Conservation (phyloP, 2,888 invertebrate genomes). For the Orchestes rusci region DNA sequence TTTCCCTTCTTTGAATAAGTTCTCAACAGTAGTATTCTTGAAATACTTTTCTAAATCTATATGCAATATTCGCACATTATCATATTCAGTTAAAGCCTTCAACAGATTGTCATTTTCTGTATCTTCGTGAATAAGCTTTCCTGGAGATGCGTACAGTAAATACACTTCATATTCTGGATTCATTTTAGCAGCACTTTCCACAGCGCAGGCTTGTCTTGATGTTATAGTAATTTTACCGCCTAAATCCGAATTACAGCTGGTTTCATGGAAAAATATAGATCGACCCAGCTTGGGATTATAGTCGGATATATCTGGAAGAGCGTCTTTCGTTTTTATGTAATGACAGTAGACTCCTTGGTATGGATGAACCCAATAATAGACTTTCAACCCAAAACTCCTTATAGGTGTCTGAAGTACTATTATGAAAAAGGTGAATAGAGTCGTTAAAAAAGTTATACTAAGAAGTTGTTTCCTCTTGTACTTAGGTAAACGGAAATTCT, state of each 20-base stretch:
- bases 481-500: slow-evolving; percentile 10
- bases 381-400: slow-evolving; percentile 10
- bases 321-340: slow-evolving; percentile 13
- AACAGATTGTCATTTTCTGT: slow-evolving; percentile 38
- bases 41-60: slow-evolving; percentile 49
- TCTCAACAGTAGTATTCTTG: slow-evolving; percentile 51
- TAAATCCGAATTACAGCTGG: slow-evolving; percentile 49
- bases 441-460: slow-evolving; percentile 2
- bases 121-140: slow-evolving; percentile 30
- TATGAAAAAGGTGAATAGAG: slow-evolving; percentile 2
- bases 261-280: slow-evolving; percentile 62
- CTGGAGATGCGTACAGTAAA: slow-evolving; percentile 49
- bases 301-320: slow-evolving; percentile 37
- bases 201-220: slow-evolving; percentile 58
- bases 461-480: slow-evolving; percentile 10
- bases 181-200: slow-evolving; percentile 59
- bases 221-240: slow-evolving; percentile 45
- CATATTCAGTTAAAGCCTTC: slow-evolving; percentile 41
- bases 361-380: slow-evolving; percentile 20
- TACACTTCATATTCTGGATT: slow-evolving; percentile 53
- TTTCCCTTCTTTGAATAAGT: slow-evolving; percentile 46
- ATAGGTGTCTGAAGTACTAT: slow-evolving; percentile 7
- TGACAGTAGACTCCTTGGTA: slow-evolving; percentile 19
- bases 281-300: slow-evolving; percentile 35
- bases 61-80: slow-evolving; percentile 48